Conservation (phyloP, 37 sponge, comb jelly and placozoan genomes). For the Sycon ciliatum region DNA sequence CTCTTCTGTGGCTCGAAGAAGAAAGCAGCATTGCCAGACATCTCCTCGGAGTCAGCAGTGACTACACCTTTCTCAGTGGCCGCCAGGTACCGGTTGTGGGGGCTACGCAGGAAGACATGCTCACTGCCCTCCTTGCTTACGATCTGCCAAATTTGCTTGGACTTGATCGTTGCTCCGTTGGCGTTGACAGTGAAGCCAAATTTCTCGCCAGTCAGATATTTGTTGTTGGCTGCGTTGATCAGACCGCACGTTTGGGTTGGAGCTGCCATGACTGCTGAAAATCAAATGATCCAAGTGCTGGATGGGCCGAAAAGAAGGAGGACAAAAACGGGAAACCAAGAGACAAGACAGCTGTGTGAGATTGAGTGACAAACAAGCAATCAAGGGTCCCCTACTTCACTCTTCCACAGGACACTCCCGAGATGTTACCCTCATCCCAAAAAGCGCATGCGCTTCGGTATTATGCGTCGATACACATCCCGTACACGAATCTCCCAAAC, state of each 20-base stretch:
- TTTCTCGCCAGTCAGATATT: conserved; percentile 77
- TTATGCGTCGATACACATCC: too few species aligned
- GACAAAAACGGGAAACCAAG: too few species aligned
- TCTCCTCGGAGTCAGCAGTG: conserved; percentile 40
- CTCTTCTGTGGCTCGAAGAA: conserved; percentile 53
- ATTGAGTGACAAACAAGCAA: too few species aligned
- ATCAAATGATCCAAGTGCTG: too few species aligned
- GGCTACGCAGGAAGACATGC: conserved; percentile 54
- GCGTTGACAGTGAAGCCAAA: conserved; percentile 71
- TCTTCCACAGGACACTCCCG: too few species aligned
- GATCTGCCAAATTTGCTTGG: conserved; percentile 82
- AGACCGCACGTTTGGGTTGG: conserved; percentile 73
- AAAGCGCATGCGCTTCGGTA: too few species aligned
- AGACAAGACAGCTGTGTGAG: too few species aligned
- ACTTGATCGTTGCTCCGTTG: conserved; percentile 60
- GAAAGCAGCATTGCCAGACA: conserved; percentile 58
- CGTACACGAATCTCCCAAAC: too few species aligned
- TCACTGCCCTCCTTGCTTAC: too few species aligned
- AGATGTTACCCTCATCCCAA: too few species aligned
- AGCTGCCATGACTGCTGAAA: neutral
- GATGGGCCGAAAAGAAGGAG: too few species aligned
- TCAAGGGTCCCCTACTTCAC: too few species aligned
- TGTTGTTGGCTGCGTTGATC: conserved; percentile 56
- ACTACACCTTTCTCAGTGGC: conserved; percentile 69
- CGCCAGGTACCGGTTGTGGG: conserved; percentile 49